Conservation (phyloP, 2,888 invertebrate species). For the Parnassius apollo region DNA sequence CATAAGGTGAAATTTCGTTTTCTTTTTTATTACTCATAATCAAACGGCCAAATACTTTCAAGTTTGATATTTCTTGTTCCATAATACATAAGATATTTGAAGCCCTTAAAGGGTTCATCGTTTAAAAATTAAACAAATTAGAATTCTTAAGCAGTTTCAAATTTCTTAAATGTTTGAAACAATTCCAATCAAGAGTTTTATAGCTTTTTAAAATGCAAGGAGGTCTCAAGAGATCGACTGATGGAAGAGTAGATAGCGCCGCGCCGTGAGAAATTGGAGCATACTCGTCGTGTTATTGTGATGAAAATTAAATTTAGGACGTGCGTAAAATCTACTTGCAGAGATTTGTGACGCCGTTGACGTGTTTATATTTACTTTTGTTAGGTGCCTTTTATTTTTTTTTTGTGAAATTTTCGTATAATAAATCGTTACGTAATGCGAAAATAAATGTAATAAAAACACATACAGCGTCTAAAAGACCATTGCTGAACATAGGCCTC, state of each 20-base stretch:
- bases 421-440: too few species aligned
- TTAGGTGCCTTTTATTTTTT: neutral
- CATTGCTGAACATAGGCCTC: too few species aligned
- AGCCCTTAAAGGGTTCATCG: conserved; percentile 1
- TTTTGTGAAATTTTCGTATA: too few species aligned
- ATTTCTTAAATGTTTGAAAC: conserved; percentile 12
- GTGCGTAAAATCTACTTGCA: conserved; percentile 3
- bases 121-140: conserved; percentile 9
- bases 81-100: too few species aligned
- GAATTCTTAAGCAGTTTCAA: conserved; percentile 2
- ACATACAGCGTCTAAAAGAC: too few species aligned
- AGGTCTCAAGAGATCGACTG: neutral
- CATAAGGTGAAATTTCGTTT: too few species aligned
- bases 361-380: neutral
- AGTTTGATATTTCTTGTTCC: too few species aligned
- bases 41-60: too few species aligned
- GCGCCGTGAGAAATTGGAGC: conserved; percentile 2
- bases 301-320: conserved; percentile 14
- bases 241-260: neutral
- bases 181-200: conserved; percentile 20
- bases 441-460: too few species aligned
- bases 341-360: neutral
- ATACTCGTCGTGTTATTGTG: conserved; percentile 3
- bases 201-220: conserved; percentile 9
- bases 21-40: too few species aligned